Evolutionary conservation across 2,113 vertebrate species (phyloP), one percentile per base, ranked within the genome.

Genomic region (Lasiurus cinereus): DNA sequence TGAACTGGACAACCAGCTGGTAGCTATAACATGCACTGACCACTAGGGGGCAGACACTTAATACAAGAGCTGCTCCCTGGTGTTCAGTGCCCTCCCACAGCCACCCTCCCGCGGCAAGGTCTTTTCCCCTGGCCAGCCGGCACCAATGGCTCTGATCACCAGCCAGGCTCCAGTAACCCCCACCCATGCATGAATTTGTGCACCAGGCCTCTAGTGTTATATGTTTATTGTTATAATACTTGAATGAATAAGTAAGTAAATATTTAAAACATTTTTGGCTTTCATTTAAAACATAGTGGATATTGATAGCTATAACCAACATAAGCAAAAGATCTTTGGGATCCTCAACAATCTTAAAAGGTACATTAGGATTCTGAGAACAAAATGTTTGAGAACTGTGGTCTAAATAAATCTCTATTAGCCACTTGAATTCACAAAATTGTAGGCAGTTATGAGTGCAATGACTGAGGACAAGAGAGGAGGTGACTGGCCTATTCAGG

Each of bases 321-420:
- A 62, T 82, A 36, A 78, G 43, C 11, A 46, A 85, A 77, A 92
- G 6, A 21, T 78, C 66, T 64, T 52, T 33, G 33, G 27, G 24
- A 76, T 70, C 13, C 31, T 66, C 33, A 74, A 18, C 0, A 48
- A n/a, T 52, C 31, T 21, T 54, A 39, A 62, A 93, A 73, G 76
- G 70, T 11, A 54, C 11, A 2, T n/a, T 74, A 83, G 18, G 6
- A 36, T 50, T 90, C 59, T 92, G 69, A 85, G 31, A 85, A 3
- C 43, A 24, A 70, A 76, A 69, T 2, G 5, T 54, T 92, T 82
- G 70, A 76, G 36, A 56, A 78, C 12, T 4, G 2, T 5, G 18
- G 11, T 77, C 77, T 79, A 88, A 72, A 59, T 64, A 67, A 88
- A 80, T 94, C 56, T 74, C 69, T 19, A 73, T 54, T 67, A 66